These are phyloP conservation scores for Strongylocentrotus purpuratus DNA, from an alignment of 35 echinoderm and acorn worm species.

Conservation along the genomic window DNA sequence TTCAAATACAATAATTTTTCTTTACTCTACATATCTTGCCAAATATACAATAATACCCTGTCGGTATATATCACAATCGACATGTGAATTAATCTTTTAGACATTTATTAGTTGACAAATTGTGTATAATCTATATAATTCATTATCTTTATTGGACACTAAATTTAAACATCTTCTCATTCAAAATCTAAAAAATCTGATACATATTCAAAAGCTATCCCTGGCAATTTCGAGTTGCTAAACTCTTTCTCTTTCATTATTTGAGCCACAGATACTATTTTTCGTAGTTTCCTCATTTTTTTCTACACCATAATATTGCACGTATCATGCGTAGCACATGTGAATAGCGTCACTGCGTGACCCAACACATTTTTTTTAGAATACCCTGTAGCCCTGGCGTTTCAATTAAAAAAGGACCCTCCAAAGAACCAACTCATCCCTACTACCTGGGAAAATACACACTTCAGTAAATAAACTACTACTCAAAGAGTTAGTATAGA, in stretches of 20 bases:
- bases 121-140: not conserved
- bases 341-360: constrained; percentile 27
- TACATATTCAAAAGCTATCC: not conserved
- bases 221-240: constrained; percentile 1
- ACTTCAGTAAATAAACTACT: not conserved
- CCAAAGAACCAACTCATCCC: not conserved
- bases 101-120: not conserved
- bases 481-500: not conserved
- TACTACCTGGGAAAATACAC: not conserved
- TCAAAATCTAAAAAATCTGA: not conserved
- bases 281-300: not conserved
- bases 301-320: constrained; percentile 38
- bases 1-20: too few species aligned
- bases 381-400: constrained; percentile 13
- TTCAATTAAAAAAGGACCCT: not conserved
- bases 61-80: not conserved
- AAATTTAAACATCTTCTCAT: constrained; percentile 4
- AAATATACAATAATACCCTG: not conserved
- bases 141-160: not conserved
- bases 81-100: not conserved
- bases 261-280: not conserved
- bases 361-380: constrained; percentile 14
- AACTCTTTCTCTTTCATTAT: not conserved
- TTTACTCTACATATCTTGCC: not conserved
- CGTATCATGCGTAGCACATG: constrained; percentile 47